Evolutionary conservation across 1,140 invertebrate genomes (phyloP).

Genomic region (Aphelenchoides fujianensis): DNA sequence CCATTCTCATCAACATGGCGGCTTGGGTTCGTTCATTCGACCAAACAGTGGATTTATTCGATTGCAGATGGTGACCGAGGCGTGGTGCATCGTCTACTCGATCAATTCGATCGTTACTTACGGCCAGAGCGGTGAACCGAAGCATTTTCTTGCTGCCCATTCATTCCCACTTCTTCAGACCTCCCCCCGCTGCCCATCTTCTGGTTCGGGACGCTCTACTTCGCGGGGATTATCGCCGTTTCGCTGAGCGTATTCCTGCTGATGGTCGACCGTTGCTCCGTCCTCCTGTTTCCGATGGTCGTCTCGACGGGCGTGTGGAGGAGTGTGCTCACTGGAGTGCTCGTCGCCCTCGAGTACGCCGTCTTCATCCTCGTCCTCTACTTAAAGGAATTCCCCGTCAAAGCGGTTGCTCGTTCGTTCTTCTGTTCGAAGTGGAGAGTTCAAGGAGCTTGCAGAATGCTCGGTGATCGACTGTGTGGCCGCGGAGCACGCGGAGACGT

Average conservation of each 20-base stretch:
- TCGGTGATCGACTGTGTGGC: not conserved
- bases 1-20: not conserved
- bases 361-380: not conserved
- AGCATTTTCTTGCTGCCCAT: too few species aligned
- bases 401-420: not conserved
- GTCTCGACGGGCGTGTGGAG: not conserved
- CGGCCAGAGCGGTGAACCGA: not conserved
- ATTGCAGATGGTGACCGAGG: not conserved
- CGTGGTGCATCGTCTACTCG: not conserved
- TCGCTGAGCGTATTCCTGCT: not conserved
- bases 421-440: not conserved
- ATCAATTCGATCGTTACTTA: not conserved
- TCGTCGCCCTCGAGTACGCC: not conserved
- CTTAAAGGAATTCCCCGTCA: not conserved
- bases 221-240: not conserved
- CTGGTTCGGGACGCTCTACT: not conserved
- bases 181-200: not conserved
- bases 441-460: not conserved
- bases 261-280: not conserved
- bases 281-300: not conserved
- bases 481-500: not conserved
- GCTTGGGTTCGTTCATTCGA: too few species aligned
- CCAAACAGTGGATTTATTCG: too few species aligned
- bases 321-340: not conserved
- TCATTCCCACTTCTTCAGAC: not conserved